A percentile compares a stretch with the other conserved stretches of the same genome.
Conservation (phyloP, 1,140 invertebrate species). For the Trissolcus basalis region DNA sequence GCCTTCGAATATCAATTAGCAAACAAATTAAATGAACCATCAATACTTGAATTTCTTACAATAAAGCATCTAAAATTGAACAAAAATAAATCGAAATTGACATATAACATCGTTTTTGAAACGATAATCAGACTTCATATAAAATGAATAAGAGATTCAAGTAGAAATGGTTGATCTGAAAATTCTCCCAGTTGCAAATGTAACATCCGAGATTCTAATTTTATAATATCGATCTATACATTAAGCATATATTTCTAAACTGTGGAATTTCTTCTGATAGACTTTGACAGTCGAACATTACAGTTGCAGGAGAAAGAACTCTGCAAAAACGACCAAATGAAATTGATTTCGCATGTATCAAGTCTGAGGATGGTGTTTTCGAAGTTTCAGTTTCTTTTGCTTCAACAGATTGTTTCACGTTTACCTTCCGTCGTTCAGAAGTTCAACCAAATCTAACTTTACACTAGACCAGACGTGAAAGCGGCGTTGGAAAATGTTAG, state of each 20-base stretch:
- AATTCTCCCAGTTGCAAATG: not conserved
- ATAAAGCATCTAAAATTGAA: too few relatives aligned
- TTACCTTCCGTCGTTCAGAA: slow-evolving; percentile 1
- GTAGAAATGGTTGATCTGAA: not conserved
- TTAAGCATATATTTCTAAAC: not conserved
- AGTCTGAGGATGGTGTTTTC: not conserved
- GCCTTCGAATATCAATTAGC: too few relatives aligned
- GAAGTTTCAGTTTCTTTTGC: not conserved
- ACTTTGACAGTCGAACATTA: not conserved
- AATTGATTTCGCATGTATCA: too few relatives aligned
- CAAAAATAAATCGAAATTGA: too few relatives aligned
- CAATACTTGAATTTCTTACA: too few relatives aligned
- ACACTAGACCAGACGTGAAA: slow-evolving; percentile 13
- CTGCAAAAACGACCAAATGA: too few relatives aligned
- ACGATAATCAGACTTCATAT: too few relatives aligned
- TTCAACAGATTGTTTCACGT: not conserved
- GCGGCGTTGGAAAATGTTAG: slow-evolving; percentile 3
- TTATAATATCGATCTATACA: not conserved
- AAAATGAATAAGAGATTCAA: too few relatives aligned
- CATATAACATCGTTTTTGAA: too few relatives aligned
- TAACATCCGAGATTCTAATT: not conserved
- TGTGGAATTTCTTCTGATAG: too few relatives aligned
- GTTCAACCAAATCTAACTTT: slow-evolving; percentile 12
- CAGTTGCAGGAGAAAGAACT: not conserved
- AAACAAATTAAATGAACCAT: too few relatives aligned